Base-by-base conservation (phyloP, 1,140 invertebrate genomes). In the Lerema accius region DNA sequence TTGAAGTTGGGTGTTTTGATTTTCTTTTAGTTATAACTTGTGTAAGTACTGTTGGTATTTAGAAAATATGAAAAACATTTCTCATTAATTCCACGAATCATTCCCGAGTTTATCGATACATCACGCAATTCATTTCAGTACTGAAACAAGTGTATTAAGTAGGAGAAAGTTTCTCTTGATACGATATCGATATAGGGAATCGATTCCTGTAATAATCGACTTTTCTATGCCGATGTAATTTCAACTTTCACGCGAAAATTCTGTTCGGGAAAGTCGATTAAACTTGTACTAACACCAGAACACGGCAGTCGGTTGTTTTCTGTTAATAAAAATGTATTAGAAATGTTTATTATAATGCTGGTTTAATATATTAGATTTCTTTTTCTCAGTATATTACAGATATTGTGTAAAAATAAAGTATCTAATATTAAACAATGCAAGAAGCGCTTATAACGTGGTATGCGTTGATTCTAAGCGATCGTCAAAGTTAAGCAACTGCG, bases 241-340 rank as follows among this genome's bases (percentile, higher is more conserved):
- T 60, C 56, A 60, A 60, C 56, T 60, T 60, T 23, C 43, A 40
- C 56, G 56, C 56, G 56, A 60, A 60, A 60, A 60, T 60, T 49
- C 56, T 60, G 45, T 60, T 60, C 45, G 45, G 16, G 6, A 60
- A 60, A 60, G 56, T 60, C 56, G 6, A 60, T 60, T 60, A 49
- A 60, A 60, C 45, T 60, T 60, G 32, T 60, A 35, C 56, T 11
- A 3, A 35, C 43, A 26, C 15, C 15, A 16, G 56, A 19, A 40
- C 45, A 16, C 7, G 17, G 45, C 40, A 60, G 23, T 32, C 16
- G 35, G 56, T 10, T 14, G 26, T 60, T 60, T 60, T 48, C 17
- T 32, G 16, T 49, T 39, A 60, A 48, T 60, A 49, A 60, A 60
- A 40, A 40, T 49, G 56, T 40, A 49, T 26, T 49, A 15, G 15